Percentiles rank a stretch among this genome's conserved stretches.
Evolutionary conservation across 2,797 vertebrate species (phyloP).

Genomic region (Trichosurus vulpecula): DNA sequence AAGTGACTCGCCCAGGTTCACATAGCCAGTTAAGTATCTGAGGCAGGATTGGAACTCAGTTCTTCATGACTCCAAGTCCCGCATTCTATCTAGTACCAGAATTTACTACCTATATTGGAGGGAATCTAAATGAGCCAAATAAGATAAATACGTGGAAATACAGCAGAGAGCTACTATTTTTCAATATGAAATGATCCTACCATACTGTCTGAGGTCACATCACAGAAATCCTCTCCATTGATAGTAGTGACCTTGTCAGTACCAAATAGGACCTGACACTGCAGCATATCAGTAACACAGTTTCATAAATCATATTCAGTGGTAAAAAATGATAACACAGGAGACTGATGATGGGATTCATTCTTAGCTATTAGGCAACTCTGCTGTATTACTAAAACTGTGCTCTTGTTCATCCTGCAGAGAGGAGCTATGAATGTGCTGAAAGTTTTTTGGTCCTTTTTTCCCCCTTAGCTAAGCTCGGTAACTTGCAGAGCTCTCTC

Average conservation of each 20-base stretch:
- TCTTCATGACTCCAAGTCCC: background rate
- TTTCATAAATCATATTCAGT: background rate
- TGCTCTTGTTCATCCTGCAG: background rate
- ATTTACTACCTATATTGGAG: background rate
- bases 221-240: background rate
- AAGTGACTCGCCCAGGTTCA: background rate
- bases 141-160: background rate
- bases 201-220: background rate
- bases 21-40: background rate
- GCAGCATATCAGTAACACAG: background rate
- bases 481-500: background rate
- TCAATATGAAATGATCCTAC: slow-evolving; percentile 1
- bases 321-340: background rate
- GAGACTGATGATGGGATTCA: background rate
- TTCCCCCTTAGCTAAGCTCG: background rate
- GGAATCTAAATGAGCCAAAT: background rate
- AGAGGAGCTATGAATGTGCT: background rate
- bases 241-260: background rate
- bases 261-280: background rate
- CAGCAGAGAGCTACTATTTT: background rate
- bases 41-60: background rate
- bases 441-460: background rate
- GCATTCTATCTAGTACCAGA: background rate
- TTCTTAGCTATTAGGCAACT: background rate
- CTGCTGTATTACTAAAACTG: background rate